Conservation (phyloP, 1,140 invertebrate species). For the Schlechtendalia chinensis region DNA sequence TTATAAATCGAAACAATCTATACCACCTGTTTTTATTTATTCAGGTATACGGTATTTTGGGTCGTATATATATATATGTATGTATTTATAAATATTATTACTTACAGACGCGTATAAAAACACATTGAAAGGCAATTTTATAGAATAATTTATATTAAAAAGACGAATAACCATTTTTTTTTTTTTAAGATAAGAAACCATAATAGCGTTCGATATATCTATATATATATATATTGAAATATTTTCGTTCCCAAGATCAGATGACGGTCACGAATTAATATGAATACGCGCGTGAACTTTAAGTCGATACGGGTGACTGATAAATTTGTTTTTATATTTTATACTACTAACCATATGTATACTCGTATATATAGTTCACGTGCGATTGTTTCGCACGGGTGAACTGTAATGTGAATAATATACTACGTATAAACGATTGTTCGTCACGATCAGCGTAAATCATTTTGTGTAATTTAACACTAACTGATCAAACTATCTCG, state of each 20-base stretch:
- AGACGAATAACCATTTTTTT: no score
- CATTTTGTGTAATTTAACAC: not conserved
- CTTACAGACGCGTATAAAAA: no score
- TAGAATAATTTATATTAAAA: no score
- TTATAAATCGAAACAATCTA: no score
- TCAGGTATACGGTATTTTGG: no score
- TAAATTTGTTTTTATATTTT: conserved; percentile 12
- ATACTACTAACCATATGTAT: not conserved
- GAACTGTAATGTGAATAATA: not conserved
- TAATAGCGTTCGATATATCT: no score
- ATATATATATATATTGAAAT: not conserved
- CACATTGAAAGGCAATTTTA: no score
- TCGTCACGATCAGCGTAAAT: not conserved
- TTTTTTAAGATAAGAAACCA: no score
- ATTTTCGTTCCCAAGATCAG: not conserved
- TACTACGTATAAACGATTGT: not conserved
- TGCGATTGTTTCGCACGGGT: not conserved
- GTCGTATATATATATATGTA: no score
- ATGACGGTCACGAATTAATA: not conserved
- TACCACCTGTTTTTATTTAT: no score
- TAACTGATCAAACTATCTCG: not conserved
- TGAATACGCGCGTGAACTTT: not conserved
- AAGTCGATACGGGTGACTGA: not conserved
- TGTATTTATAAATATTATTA: no score
- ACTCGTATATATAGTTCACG: not conserved